Percentiles rank a stretch among this genome's conserved stretches.
These are phyloP conservation scores for Pteruthius melanotis DNA, from an alignment of 2,113 vertebrate species.

Conservation along the genomic window DNA sequence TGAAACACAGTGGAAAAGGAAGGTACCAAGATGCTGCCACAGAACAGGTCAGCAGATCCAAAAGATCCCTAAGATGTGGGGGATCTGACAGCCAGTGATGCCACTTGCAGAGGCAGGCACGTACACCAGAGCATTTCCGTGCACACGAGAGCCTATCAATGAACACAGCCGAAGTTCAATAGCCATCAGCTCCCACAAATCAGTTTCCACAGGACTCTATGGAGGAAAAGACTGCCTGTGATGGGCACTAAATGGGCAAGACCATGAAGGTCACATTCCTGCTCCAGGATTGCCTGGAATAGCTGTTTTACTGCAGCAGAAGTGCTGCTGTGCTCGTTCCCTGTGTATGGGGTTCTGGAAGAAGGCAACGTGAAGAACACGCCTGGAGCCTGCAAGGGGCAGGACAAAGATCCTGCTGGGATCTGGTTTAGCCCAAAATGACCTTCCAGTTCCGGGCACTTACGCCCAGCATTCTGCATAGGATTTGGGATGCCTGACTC, in stretches of 20 bases:
- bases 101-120: background rate
- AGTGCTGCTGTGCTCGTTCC: background rate
- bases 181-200: background rate
- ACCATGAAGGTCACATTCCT: background rate
- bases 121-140: rapidly evolving
- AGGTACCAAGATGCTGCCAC: background rate
- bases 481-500: background rate
- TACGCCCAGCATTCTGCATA: background rate
- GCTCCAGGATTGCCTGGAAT: background rate
- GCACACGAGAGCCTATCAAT: background rate
- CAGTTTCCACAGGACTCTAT: background rate
- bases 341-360: rapidly evolving
- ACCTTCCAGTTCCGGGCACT: background rate
- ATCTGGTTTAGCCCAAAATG: background rate
- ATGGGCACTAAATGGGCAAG: background rate
- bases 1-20: background rate
- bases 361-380: background rate
- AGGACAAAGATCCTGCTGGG: background rate
- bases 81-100: background rate
- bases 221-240: background rate
- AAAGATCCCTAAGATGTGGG: background rate
- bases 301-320: background rate
- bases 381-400: background rate
- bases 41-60: background rate
- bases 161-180: background rate